These are phyloP conservation scores for Chalcosyrphus nemorum DNA, from an alignment of 2,888 invertebrate genomes.

Conservation along the genomic window DNA sequence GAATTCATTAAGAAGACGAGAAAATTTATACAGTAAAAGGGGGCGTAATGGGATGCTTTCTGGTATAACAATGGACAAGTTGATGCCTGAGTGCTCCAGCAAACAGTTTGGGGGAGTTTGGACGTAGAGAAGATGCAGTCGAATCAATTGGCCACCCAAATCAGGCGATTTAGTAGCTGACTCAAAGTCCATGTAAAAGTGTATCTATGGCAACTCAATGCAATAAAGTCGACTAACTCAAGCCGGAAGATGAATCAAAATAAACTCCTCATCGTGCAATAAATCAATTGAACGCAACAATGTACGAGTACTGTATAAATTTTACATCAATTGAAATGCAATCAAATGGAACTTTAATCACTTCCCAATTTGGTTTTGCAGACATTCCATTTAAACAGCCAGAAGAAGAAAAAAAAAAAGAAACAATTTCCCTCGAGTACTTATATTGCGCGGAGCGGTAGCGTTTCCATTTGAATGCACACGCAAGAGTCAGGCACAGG, in stretches of 20 bases:
- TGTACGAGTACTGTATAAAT: neutral
- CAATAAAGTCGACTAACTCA: neutral
- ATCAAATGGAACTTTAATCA: slow-evolving; percentile 63
- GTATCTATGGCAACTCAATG: too few species aligned
- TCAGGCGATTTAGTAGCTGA: too few species aligned
- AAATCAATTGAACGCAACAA: slow-evolving; percentile 5
- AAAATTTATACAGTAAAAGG: too few species aligned
- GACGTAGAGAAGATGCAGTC: too few species aligned
- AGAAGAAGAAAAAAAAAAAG: too few species aligned
- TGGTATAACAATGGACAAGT: too few species aligned
- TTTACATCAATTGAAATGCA: slow-evolving; percentile 46
- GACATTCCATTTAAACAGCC: slow-evolving; percentile 46
- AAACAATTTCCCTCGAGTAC: slow-evolving; percentile 26
- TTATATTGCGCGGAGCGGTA: neutral
- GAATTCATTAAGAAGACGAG: too few species aligned
- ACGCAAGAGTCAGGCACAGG: slow-evolving; percentile 31
- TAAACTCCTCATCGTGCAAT: neutral
- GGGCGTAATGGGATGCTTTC: too few species aligned
- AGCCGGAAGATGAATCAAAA: neutral
- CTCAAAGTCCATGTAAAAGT: too few species aligned
- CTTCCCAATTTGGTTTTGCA: slow-evolving; percentile 50
- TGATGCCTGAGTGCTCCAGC: too few species aligned
- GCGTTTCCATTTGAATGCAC: slow-evolving; percentile 35
- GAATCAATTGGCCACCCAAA: too few species aligned
- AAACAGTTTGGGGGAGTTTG: too few species aligned